Percentiles rank a stretch among this genome's conserved stretches.
Conservation (phyloP, 1,140 invertebrate genomes). For the Brachionus angularis region DNA sequence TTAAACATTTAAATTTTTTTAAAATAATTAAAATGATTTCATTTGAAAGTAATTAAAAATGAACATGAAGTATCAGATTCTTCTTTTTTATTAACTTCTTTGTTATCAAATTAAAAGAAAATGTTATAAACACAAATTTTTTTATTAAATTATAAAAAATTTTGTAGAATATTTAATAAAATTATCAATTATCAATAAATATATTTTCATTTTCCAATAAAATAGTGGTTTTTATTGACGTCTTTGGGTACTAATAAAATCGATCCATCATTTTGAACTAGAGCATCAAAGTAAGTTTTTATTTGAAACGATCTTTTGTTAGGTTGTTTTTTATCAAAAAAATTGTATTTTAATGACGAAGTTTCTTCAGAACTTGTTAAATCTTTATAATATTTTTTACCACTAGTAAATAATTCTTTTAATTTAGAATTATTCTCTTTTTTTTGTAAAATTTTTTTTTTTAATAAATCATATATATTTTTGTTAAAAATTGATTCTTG, state of each 20-base stretch:
- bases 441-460: too few species aligned
- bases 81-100: not conserved
- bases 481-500: too few species aligned
- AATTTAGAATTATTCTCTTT: too few species aligned
- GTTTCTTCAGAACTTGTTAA: too few species aligned
- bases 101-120: slow-evolving; percentile 20
- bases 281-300: slow-evolving; percentile 36
- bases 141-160: too few species aligned
- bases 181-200: too few species aligned
- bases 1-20: not conserved
- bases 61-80: not conserved
- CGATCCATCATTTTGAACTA: slow-evolving; percentile 33
- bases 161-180: too few species aligned
- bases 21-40: not conserved
- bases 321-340: not conserved
- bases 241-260: slow-evolving; percentile 41
- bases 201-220: slow-evolving; percentile 1
- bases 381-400: too few species aligned
- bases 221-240: slow-evolving; percentile 43
- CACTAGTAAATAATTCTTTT: too few species aligned
- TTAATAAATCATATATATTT: too few species aligned
- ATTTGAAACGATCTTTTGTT: slow-evolving; percentile 25
- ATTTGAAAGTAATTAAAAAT: not conserved
- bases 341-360: too few species aligned
- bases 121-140: too few species aligned